Base-by-base conservation (phyloP, 2,888 invertebrate species). In the Leptogaster cylindrica region DNA sequence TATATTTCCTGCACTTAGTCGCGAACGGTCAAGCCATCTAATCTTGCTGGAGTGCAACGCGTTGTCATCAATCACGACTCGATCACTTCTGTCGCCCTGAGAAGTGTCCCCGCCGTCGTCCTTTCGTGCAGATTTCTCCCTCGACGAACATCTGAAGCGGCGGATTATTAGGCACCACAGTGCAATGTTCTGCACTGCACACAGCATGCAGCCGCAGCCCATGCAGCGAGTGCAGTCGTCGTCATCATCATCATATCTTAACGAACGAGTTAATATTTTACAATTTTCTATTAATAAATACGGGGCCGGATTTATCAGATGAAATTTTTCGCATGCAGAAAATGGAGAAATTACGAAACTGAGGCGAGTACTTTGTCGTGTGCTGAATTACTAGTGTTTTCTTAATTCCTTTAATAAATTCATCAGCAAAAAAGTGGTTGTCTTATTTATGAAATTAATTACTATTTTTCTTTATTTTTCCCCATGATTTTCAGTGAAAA, bases 231-330 rank as follows among this genome's bases (percentile, higher is more conserved):
- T 46, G 18, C 44, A 44, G 61, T 28, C 67, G 50, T 69, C 67
- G 67, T 69, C 67, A 71, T 69, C 68, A 74, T 72, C 75, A 75
- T 78, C 77, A 76, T 76, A 74, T 77, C 76, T 74, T 75, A 76
- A 73, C 72, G 75, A 77, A 78, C 78, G 77, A 75, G 78, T 78
- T 77, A 78, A 80, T 80, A 79, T 79, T 79, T 79, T 79, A 79
- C 79, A 80, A 79, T 79, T 80, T 80, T 76, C 78, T 78, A 78
- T 77, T 78, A 78, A 79, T 79, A 79, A 79, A 79, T 79, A 79
- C 39, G 25, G 44, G 44, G 23, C 61, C 27, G 28, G 61, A 61
- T 61, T 61, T 61, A 61, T 61, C 41, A 23, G 58, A 58, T 58
- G 41, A 39, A 18, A 31, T 52, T 33, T 52, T 52, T 31, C n/a